These are phyloP conservation scores for Tachysurus vachellii DNA, from an alignment of 2,113 vertebrate genomes.

Conservation along the genomic window DNA sequence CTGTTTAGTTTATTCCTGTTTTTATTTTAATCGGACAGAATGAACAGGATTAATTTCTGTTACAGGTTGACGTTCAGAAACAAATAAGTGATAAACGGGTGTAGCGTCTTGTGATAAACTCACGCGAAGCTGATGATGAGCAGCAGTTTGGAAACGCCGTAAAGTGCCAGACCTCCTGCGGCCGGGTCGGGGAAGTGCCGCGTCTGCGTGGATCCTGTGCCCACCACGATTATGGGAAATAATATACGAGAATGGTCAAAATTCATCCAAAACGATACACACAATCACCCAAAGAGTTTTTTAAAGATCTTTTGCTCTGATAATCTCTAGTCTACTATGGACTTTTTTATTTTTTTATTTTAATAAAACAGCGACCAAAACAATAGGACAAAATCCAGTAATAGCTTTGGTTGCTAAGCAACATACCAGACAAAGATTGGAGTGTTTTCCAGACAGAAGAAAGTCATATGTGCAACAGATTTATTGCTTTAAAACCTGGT, in stretches of 20 bases:
- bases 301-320: background rate
- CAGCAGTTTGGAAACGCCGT: conserved; percentile 93
- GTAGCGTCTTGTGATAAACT: conserved; percentile 53
- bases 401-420: background rate
- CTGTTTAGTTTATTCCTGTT: too few relatives aligned
- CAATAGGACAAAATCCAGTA: background rate
- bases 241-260: background rate
- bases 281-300: background rate
- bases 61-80: too few relatives aligned
- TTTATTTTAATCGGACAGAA: too few relatives aligned
- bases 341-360: background rate
- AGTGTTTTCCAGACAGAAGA: background rate
- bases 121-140: conserved; percentile 97
- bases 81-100: too few relatives aligned
- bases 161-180: conserved; percentile 81
- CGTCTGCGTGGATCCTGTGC: conserved; percentile 93
- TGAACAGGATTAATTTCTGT: too few relatives aligned
- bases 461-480: background rate
- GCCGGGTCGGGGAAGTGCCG: conserved; percentile 85
- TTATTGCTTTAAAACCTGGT: background rate
- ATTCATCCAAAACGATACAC: too few relatives aligned
- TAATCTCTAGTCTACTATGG: background rate
- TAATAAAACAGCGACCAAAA: background rate
- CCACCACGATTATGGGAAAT: background rate
- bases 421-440: background rate